phyloP scores from a whole-genome alignment of 1,140 invertebrate species.

The Drosophila santomea region DNA sequence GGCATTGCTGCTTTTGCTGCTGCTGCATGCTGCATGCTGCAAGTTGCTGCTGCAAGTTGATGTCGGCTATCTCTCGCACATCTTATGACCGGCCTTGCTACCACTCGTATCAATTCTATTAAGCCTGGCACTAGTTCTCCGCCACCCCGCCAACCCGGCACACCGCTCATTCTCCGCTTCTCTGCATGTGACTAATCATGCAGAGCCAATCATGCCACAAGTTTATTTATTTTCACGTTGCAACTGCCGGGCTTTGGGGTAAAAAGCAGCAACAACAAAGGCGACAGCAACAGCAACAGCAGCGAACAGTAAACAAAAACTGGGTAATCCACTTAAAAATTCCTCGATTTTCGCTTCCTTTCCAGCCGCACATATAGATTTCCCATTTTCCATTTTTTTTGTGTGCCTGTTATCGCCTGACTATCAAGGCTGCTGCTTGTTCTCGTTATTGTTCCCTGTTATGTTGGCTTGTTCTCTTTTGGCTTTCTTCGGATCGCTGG shows the following conservation, averaged over 20 bases:
- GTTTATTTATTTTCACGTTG: conserved; percentile 82
- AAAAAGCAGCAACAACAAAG: background rate
- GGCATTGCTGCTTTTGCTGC: conserved; percentile 49
- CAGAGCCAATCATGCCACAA: conserved; percentile 82
- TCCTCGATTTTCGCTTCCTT: conserved; percentile 74
- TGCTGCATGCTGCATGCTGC: conserved; percentile 22
- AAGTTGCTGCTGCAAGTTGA: conserved; percentile 36
- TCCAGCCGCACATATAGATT: conserved; percentile 42
- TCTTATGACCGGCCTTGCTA: conserved; percentile 77
- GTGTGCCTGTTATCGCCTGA: conserved; percentile 69
- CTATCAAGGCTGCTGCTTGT: conserved; percentile 78
- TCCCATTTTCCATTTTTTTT: conserved; percentile 41
- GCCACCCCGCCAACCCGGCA: too few species aligned
- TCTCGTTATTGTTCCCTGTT: conserved; percentile 82
- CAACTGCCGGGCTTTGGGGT: conserved; percentile 34
- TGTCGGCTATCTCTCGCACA: conserved; percentile 74
- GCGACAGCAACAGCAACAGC: background rate
- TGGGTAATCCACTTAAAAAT: conserved; percentile 82
- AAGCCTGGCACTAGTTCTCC: conserved; percentile 60
- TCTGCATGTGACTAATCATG: conserved; percentile 80
- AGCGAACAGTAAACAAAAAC: conserved; percentile 52
- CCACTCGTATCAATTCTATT: conserved; percentile 78
- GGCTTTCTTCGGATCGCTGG: conserved; percentile 32
- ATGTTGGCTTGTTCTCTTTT: conserved; percentile 50
- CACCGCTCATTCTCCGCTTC: background rate